A percentile compares a stretch with the other conserved stretches of the same genome.
Conservation (phyloP, 2,888 invertebrate genomes). For the Drosophila rellima region DNA sequence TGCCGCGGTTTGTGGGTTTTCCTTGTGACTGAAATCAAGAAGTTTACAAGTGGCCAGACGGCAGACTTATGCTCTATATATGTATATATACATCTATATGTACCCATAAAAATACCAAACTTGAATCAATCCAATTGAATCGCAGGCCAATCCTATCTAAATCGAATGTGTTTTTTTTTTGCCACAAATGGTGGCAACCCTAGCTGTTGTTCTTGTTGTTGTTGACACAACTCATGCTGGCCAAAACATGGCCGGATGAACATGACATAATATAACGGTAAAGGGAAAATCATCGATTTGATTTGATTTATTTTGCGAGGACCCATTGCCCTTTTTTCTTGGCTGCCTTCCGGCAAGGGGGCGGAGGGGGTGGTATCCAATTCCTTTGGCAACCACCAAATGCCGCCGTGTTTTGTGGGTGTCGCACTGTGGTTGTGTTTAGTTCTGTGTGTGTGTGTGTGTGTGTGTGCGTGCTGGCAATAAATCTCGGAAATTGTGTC, state of each 20-base stretch:
- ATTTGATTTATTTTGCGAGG: conserved; percentile 75
- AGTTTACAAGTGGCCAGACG: conserved; percentile 20
- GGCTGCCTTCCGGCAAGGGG: conserved; percentile 6
- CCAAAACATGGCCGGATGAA: conserved; percentile 54
- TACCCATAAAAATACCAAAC: neutral
- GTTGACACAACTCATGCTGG: conserved; percentile 44
- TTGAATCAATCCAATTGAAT: conserved; percentile 19
- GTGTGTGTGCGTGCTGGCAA: conserved; percentile 57
- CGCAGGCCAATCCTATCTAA: conserved; percentile 4
- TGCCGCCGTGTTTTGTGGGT: conserved; percentile 49
- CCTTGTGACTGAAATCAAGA: conserved; percentile 25
- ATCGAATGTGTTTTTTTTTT: conserved; percentile 14
- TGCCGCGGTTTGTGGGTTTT: neutral
- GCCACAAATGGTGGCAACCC: conserved; percentile 42
- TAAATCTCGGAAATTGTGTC: conserved; percentile 81
- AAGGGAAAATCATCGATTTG: conserved; percentile 81
- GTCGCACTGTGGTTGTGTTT: conserved; percentile 34
- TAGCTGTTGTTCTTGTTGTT: conserved; percentile 32
- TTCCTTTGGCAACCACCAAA: conserved; percentile 56
- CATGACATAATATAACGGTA: conserved; percentile 81
- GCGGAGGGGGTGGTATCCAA: conserved; percentile 31
- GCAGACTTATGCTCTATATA: conserved; percentile 18
- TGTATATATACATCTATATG: neutral
- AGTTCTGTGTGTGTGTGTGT: conserved; percentile 16
- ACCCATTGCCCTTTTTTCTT: conserved; percentile 31